Base-by-base conservation (phyloP, 2,113 vertebrate genomes). In the Rhinolophus sinicus region DNA sequence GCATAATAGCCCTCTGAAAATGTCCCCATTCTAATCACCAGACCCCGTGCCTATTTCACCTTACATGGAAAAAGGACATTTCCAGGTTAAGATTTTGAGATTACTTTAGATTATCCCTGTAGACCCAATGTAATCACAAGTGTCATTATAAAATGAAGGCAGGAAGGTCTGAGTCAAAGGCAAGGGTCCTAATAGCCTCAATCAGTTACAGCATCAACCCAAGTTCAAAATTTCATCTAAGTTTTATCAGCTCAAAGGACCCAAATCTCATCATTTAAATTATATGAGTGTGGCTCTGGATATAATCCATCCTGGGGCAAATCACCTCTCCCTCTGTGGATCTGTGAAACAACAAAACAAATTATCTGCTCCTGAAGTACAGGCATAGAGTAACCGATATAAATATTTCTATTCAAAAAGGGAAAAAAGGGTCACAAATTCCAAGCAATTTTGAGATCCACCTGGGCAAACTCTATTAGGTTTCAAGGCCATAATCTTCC, bases 341-440 rank as follows among this genome's bases (percentile, higher is more conserved):
- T 87, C 81, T 93, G 22, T 28, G 9, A 94, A 91, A 40, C 40
- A 52, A 83, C 76, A 88, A 85, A 93, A 70, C 58, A 88, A 87
- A n/a, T 50, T 81, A 40, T n/a, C 40, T 54, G 69, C 52, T 92
- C 62, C 30, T 22, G 69, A 92, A 92, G 5, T 54, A 77, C 8
- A 64, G 76, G 35, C 14, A 77, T 0, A 54, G 52, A 21, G 47
- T 72, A 65, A 84, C 1, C 9, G 12, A 44, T 30, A 69, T 1
- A 83, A 5, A 62, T 3, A 60, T 62, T 86, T 77, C 44, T 40
- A 85, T 67, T 67, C 88, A 44, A 14, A 81, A 69, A 88, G 16
- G 38, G 19, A 28, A 30, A 78, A 54, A 44, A 35, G 0, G 4
- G 24, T 76, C 8, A 19, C 18, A 47, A 47, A 35, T 81, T 18